phyloP scores from a whole-genome alignment of 2,797 vertebrate species.

The Lacerta viridis region DNA sequence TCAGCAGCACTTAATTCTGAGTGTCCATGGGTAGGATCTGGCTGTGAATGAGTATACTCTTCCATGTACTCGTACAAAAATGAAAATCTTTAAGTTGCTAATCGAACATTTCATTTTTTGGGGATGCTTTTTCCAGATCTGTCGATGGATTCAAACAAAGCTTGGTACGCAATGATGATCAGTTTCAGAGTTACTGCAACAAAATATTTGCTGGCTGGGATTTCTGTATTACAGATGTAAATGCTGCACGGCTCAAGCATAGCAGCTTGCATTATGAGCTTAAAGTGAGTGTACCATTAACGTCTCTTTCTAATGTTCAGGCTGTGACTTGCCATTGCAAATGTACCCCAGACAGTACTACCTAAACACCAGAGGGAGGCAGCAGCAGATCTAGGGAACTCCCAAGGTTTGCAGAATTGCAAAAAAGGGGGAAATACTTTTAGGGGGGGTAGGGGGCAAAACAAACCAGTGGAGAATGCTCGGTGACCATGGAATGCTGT shows the following conservation, averaged over 20 bases:
- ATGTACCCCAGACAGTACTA: not conserved
- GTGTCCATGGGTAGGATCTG: not conserved
- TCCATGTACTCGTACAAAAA: not conserved
- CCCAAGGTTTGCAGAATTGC: not conserved
- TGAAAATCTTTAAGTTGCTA: not conserved
- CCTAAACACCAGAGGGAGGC: not conserved
- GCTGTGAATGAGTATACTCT: not conserved
- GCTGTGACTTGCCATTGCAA: too few relatives aligned
- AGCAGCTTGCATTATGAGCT: conserved; percentile 92
- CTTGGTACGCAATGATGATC: conserved; percentile 88
- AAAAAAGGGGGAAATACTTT: not conserved
- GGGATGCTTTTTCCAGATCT: conserved; percentile 81
- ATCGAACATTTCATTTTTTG: not conserved
- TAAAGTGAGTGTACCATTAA: conserved; percentile 78
- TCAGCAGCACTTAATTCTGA: not conserved
- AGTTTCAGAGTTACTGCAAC: conserved; percentile 97
- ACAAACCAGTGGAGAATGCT: not conserved
- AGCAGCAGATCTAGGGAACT: not conserved
- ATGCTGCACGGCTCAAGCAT: conserved; percentile 85
- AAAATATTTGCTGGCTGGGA: conserved; percentile 98
- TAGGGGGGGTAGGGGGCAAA: not conserved
- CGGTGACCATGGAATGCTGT: too few relatives aligned
- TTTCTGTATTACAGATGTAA: conserved; percentile 92
- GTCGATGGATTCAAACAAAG: conserved; percentile 91
- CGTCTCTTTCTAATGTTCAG: too few relatives aligned